Evolutionary conservation across 1,140 invertebrate genomes (phyloP).

Genomic region (Pemphigus obesinymphae): DNA sequence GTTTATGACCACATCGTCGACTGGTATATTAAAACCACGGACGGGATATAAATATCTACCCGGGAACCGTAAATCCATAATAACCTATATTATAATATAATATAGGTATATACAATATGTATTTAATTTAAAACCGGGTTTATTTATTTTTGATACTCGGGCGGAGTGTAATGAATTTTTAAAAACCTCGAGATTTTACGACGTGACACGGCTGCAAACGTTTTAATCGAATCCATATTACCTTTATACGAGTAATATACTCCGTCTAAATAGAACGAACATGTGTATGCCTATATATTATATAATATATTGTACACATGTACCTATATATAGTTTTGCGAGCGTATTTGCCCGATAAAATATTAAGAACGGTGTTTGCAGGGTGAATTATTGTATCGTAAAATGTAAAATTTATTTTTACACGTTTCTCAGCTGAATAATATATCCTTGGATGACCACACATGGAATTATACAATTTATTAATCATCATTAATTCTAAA

Average conservation of each 20-base stretch:
- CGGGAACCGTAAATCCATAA: too few species aligned
- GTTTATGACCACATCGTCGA: too few species aligned
- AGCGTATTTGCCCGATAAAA: neutral
- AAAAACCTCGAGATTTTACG: neutral
- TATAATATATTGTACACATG: neutral
- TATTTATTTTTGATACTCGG: neutral
- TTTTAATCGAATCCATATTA: constrained; percentile 3
- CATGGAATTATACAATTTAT: too few species aligned
- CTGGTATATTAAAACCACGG: too few species aligned
- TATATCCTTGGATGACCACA: neutral
- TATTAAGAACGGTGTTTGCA: neutral
- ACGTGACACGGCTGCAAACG: neutral
- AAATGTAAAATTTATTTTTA: constrained; percentile 37
- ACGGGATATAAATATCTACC: too few species aligned
- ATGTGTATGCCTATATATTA: too few species aligned
- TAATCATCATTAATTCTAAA: too few species aligned
- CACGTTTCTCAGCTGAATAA: neutral
- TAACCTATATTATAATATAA: too few species aligned
- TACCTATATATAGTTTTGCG: neutral
- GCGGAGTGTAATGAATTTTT: neutral
- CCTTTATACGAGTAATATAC: neutral
- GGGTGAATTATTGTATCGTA: neutral
- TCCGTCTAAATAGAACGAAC: too few species aligned
- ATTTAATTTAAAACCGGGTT: neutral
- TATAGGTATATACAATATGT: too few species aligned